Evolutionary conservation across 2,888 invertebrate species (phyloP), one percentile per base, ranked within the genome.

Genomic region (Tetragonula carbonaria): DNA sequence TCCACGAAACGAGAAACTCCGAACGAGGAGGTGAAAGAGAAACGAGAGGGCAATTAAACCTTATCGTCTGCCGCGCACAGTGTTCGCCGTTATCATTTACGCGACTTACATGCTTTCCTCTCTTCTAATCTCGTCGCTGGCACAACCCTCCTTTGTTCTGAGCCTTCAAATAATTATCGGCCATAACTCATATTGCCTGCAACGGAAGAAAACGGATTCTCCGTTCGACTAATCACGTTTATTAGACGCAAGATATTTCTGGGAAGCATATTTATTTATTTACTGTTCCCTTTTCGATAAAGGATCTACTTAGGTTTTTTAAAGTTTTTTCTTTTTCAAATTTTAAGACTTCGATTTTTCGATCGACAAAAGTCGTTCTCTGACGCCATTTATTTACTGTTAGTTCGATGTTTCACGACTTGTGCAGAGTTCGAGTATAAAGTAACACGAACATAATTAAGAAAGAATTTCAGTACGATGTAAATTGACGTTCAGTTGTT

Each of bases 31-130:
- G 62, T 68, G 78, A 79, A 67, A 71, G 80, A 78, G 73, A 81
- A 28, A 79, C 55, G 73, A 59, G 79, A 80, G 67, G 62, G 75
- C 91, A 92, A 92, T 92, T 91, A 92, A 91, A 86, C 89, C 90
- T 91, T 91, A 91, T 91, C 92, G 88, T 90, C 82, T 78, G 83
- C 84, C 75, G 85, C 86, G 89, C 87, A 89, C 89, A 82, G 82
- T 90, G 91, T 89, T 87, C 89, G 75, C 84, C 86, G 90, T 92
- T 92, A 92, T 92, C 92, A 92, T 92, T 92, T 91, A 91, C 89
- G 89, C 87, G 90, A 90, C 91, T 92, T 92, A 92, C 91, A 88
- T 88, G 88, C 87, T 86, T 82, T 55, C 70, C 75, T 80, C 73
- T 21, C 73, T 71, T 85, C 83, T 88, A 87, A 88, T 88, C 84